Evolutionary conservation across 2,888 invertebrate genomes (phyloP), one percentile per base, ranked within the genome.

Genomic region (Mermis nigrescens): DNA sequence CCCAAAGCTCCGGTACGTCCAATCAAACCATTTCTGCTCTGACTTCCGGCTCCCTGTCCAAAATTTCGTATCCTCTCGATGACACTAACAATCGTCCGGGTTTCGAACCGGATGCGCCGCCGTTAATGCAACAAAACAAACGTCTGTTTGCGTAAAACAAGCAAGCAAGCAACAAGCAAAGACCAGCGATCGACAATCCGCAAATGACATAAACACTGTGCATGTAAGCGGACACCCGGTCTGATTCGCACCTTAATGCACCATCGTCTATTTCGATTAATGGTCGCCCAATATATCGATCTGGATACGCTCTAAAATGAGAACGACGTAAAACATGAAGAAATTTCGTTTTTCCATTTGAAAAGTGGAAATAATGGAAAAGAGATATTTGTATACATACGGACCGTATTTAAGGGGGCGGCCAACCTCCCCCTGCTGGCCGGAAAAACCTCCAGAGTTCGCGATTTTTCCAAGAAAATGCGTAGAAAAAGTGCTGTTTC

Each of bases 21-120:
- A n/a, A n/a, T 53, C 31, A 53, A 31, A 53, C 54, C 54, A 53
- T 53, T 31, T 53, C 54, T 12, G 54, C 54, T 53, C 29, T 53
- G 15, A 53, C 54, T 53, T 53, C 54, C 12, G 54, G 54, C 24
- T 53, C 54, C 22, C 22, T 27, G 15, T 31, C 31, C 31, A 53
- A 22, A 53, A 27, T 29, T 53, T 53, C 12, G 22, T 53, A 53
- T 15, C 54, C 54, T 4, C 22, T 31, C 29, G 12, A 29, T 12
- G 28, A 29, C 4, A 53, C 27, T 7, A 4, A 24, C 12, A 38
- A 38, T n/a, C n/a, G n/a, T n/a, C n/a, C n/a, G n/a, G n/a, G n/a
- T n/a, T n/a, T n/a, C 7, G 7, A 12, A 38, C 19, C 19, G 7
- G 24, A 12, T n/a, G 24, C 19, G 24, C 48, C 48, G 48, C 48